phyloP scores from a whole-genome alignment of 2,797 vertebrate genomes.

The Chelonia mydas region DNA sequence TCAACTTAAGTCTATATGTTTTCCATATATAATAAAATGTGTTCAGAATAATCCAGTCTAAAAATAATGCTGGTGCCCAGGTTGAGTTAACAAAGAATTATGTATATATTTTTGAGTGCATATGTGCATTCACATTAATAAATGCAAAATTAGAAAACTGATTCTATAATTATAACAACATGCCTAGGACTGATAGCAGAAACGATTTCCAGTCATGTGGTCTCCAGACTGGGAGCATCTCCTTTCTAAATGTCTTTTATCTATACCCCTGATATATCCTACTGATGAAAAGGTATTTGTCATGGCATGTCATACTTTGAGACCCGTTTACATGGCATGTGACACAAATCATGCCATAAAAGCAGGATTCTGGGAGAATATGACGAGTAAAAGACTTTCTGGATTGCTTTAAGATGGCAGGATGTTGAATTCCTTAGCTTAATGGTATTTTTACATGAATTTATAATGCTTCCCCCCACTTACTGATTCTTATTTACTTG shows the following conservation, averaged over 20 bases:
- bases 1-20: rapidly evolving
- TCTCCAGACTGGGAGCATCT: background rate
- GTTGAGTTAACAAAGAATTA: background rate
- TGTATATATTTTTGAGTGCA: background rate
- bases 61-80: background rate
- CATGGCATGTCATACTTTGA: background rate
- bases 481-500: background rate
- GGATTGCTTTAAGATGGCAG: background rate
- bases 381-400: background rate
- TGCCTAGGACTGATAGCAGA: background rate
- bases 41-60: background rate
- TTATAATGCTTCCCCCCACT: background rate
- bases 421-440: background rate
- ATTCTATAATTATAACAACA: background rate
- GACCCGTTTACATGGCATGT: background rate
- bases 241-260: background rate
- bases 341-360: background rate
- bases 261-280: background rate
- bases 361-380: background rate
- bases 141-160: background rate
- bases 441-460: background rate
- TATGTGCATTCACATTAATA: background rate
- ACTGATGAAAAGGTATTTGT: background rate
- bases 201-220: background rate
- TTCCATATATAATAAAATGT: rapidly evolving